These are phyloP conservation scores for Phaonia tiefii DNA, from an alignment of 2,888 invertebrate genomes.

Conservation along the genomic window DNA sequence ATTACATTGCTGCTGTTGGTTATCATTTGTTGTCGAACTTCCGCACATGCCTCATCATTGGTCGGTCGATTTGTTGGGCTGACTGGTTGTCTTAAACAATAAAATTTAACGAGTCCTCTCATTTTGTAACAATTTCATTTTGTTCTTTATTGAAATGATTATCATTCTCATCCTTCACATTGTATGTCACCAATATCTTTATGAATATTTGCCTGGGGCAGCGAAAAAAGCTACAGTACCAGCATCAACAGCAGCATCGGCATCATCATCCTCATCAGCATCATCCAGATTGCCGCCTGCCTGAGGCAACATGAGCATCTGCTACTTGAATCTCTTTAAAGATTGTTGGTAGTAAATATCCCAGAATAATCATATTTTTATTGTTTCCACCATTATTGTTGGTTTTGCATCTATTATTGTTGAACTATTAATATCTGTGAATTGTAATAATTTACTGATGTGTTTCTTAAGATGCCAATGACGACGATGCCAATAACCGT, in stretches of 20 bases:
- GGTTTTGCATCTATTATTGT: neutral
- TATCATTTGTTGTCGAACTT: neutral
- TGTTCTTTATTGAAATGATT: neutral
- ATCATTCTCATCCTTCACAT: neutral
- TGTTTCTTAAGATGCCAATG: slow-evolving; percentile 10
- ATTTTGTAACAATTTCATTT: neutral
- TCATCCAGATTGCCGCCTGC: neutral
- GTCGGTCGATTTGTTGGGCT: neutral
- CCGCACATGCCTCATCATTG: neutral
- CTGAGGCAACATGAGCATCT: slow-evolving; percentile 6
- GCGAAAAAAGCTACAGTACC: too few relatives aligned
- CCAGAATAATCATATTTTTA: too few relatives aligned
- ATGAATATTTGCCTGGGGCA: too few relatives aligned
- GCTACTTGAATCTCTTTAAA: slow-evolving; percentile 3
- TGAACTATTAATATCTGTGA: slow-evolving; percentile 1
- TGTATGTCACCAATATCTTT: too few relatives aligned
- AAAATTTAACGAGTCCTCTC: neutral
- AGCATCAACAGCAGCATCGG: too few relatives aligned
- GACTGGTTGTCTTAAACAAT: neutral
- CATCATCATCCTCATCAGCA: neutral
- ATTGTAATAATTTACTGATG: slow-evolving; percentile 4
- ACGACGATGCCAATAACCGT: neutral
- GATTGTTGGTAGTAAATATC: too few relatives aligned
- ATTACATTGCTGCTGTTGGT: neutral
- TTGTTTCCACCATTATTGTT: neutral